A percentile compares a stretch with the other conserved stretches of the same genome.
These are phyloP conservation scores for Furcula furcula DNA, from an alignment of 2,888 invertebrate species.

Conservation along the genomic window DNA sequence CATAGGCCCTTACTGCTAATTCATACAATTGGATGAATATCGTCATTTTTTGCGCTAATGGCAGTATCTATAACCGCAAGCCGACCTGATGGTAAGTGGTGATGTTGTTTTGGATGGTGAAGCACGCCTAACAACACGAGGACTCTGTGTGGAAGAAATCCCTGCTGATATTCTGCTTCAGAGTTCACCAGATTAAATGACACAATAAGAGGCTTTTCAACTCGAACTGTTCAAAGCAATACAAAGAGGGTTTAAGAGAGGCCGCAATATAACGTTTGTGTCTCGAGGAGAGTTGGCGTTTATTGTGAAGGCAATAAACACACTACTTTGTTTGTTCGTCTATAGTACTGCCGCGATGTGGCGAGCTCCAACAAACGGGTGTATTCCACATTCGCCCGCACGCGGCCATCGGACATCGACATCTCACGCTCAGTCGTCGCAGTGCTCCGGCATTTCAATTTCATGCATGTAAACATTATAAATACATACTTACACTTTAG, in stretches of 20 bases:
- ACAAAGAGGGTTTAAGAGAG: not conserved
- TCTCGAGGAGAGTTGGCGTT: slow-evolving; percentile 5
- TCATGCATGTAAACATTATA: slow-evolving; percentile 88
- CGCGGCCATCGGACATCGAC: slow-evolving; percentile 95
- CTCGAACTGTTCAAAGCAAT: not conserved
- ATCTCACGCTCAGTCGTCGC: slow-evolving; percentile 96
- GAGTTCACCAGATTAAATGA: too few species aligned
- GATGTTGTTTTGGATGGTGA: too few species aligned
- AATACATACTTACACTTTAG: slow-evolving; percentile 29
- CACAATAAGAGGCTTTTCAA: not conserved
- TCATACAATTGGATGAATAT: too few species aligned
- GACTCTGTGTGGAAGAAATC: too few species aligned
- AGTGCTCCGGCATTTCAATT: slow-evolving; percentile 91
- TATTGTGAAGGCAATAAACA: slow-evolving; percentile 7
- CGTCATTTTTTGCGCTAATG: too few species aligned
- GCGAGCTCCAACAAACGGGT: slow-evolving; percentile 93
- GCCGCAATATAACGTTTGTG: slow-evolving; percentile 5
- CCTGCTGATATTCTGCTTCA: too few species aligned
- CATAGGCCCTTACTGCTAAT: too few species aligned
- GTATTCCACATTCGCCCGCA: slow-evolving; percentile 95
- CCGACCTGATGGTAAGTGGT: too few species aligned
- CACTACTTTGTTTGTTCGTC: slow-evolving; percentile 21
- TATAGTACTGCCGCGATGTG: slow-evolving; percentile 94
- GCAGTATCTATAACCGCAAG: too few species aligned
- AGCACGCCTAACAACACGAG: too few species aligned